A percentile compares a stretch with the other conserved stretches of the same genome.
These are phyloP conservation scores for Chaetodon auriga DNA, from an alignment of 2,113 vertebrate species.

Conservation along the genomic window DNA sequence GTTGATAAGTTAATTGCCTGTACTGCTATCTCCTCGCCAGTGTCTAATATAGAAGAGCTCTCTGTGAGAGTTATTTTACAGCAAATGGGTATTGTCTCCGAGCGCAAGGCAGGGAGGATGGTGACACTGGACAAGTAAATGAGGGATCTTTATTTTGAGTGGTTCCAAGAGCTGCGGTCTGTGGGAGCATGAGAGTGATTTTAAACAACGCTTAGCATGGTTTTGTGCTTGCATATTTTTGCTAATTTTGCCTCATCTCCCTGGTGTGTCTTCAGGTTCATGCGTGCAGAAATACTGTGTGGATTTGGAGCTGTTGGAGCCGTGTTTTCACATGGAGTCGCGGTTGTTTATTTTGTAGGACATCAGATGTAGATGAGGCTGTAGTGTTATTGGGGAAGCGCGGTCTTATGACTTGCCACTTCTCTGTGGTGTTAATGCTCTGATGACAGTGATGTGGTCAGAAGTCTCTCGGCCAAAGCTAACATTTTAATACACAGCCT, in stretches of 20 bases:
- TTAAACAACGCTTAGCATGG: not conserved
- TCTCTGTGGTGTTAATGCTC: conserved; percentile 22
- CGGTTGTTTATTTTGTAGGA: conserved; percentile 26
- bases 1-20: conserved; percentile 83
- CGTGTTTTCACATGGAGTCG: conserved; percentile 10
- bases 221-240: not conserved
- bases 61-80: conserved; percentile 73
- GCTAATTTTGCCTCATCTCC: not conserved
- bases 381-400: not conserved
- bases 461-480: conserved; percentile 35
- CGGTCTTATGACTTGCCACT: conserved; percentile 30
- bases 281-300: not conserved
- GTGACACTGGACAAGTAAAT: conserved; percentile 53
- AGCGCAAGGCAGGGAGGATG: conserved; percentile 31
- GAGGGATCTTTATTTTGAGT: conserved; percentile 40
- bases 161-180: conserved; percentile 7
- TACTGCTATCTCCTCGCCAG: conserved; percentile 67
- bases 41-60: conserved; percentile 71
- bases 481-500: conserved; percentile 43
- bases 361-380: conserved; percentile 17
- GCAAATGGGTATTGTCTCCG: conserved; percentile 67
- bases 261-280: not conserved
- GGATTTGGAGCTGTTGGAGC: not conserved
- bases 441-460: conserved; percentile 51
- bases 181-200: not conserved